Evolutionary conservation across 2,797 vertebrate species (phyloP).

Genomic region (Lacerta viridis): DNA sequence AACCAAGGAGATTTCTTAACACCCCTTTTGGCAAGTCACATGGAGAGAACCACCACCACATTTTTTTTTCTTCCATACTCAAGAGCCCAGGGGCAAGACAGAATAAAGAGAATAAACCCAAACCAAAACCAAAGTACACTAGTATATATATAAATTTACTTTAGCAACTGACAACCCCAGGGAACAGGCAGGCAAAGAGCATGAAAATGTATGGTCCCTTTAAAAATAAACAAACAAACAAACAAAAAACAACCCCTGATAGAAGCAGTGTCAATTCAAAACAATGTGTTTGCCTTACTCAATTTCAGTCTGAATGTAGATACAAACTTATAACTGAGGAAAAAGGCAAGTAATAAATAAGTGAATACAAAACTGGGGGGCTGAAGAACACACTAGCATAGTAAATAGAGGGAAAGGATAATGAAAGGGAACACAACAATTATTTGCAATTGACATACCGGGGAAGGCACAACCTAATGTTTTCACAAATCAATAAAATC

Average conservation of each 20-base stretch:
- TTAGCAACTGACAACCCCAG: slow-evolving; percentile 55
- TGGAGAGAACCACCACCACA: slow-evolving; percentile 69
- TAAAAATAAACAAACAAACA: neutral
- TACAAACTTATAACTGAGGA: too few species aligned
- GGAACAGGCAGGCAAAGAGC: slow-evolving; percentile 47
- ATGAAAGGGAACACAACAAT: too few species aligned
- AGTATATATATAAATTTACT: slow-evolving; percentile 28
- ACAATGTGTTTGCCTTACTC: neutral
- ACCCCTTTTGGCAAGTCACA: slow-evolving; percentile 79
- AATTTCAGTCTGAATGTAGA: too few species aligned
- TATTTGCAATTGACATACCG: too few species aligned
- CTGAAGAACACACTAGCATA: too few species aligned
- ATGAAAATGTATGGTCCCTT: slow-evolving; percentile 32
- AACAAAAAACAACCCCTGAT: neutral
- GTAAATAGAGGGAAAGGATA: too few species aligned
- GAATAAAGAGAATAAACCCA: slow-evolving; percentile 60
- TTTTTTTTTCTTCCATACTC: slow-evolving; percentile 73
- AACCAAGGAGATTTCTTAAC: slow-evolving; percentile 82
- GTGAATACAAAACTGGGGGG: too few species aligned
- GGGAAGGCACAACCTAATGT: too few species aligned
- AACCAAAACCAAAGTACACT: slow-evolving; percentile 59
- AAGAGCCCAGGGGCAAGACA: slow-evolving; percentile 73
- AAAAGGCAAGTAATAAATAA: too few species aligned
- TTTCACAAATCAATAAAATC: too few species aligned
- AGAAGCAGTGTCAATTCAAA: slow-evolving; percentile 14